phyloP scores from a whole-genome alignment of 2,797 vertebrate species.

The Sebastolobus altivelis region DNA sequence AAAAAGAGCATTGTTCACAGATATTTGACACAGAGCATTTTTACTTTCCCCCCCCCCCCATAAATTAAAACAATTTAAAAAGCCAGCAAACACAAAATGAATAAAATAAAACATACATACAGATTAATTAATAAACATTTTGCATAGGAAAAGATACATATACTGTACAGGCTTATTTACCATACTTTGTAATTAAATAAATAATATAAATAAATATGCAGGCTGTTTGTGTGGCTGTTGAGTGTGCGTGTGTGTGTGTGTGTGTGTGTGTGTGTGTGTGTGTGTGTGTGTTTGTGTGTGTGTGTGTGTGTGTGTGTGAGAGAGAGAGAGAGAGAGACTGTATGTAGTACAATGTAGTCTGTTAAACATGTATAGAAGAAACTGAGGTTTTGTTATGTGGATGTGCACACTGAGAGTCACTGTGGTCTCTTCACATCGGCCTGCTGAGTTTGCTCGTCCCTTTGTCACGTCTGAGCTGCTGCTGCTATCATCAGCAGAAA shows the following conservation, averaged over 20 bases:
- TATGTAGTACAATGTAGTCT: neutral
- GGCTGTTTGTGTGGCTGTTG: neutral
- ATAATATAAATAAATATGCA: no score
- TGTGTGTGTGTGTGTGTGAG: neutral
- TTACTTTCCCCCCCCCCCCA: no score
- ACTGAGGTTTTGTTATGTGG: slow-evolving; percentile 23
- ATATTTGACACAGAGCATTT: no score
- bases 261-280: neutral
- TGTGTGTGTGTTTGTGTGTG: neutral
- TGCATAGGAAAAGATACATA: no score
- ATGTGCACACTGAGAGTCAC: slow-evolving; percentile 37
- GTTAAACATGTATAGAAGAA: slow-evolving; percentile 12
- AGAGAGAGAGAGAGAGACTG: neutral
- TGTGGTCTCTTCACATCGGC: slow-evolving; percentile 67
- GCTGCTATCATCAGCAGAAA: slow-evolving; percentile 85
- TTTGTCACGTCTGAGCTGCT: slow-evolving; percentile 86
- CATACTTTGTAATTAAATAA: no score
- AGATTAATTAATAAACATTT: no score
- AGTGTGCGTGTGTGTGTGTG: neutral
- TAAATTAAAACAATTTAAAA: no score
- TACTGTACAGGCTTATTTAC: no score
- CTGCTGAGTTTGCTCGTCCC: slow-evolving; percentile 90
- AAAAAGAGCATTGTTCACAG: no score
- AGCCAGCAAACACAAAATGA: no score
- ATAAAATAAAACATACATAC: no score